Evolutionary conservation across 2,113 vertebrate genomes (phyloP), one percentile per base, ranked within the genome.

Genomic region (Salvator merianae): DNA sequence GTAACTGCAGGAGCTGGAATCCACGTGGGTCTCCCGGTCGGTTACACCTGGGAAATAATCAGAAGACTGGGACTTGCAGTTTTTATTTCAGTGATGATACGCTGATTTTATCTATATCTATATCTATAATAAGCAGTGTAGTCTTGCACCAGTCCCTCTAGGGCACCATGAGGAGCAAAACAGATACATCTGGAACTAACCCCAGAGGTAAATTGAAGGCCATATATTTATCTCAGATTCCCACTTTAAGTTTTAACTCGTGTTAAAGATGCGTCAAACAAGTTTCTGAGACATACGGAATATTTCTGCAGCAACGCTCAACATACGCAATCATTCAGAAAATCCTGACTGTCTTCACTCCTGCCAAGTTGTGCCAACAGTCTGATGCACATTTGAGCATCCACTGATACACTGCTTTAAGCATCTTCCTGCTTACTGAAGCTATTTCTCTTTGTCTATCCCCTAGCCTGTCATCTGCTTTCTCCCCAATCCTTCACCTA

Each of bases 11-110:
- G 12, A 28, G 69, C 63, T 7, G n/a, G 53, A 28, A 47, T 22
- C n/a, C 3, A 9, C 32, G 10, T 32, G 1, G 50, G 22, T 24
- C 16, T 34, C 55, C 26, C 38, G 34, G 30, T 22, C 16, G 28
- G 55, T 22, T 10, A 3, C 30, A 18, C 40, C 75, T 78, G n/a
- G 50, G 30, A 43, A 68, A 12, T 3, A 9, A 43, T 24, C 5
- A n/a, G 70, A 72, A 9, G 32, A 5, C 13, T 2, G n/a, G 3
- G 12, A 0, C 1, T 5, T 1, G 22, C 13, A 1, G 4, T 36
- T 47, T 34, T 16, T n/a, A 24, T 12, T 50, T 38, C 53, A 13
- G 2, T 1, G 3, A 24, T 9, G 30, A 43, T 7, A 7, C 26
- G 6, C 63, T 38, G n/a, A 13, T 38, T 77, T n/a, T 43, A 53